Evolutionary conservation across 2,113 vertebrate species (phyloP).

Genomic region (Oreocharis arfaki): DNA sequence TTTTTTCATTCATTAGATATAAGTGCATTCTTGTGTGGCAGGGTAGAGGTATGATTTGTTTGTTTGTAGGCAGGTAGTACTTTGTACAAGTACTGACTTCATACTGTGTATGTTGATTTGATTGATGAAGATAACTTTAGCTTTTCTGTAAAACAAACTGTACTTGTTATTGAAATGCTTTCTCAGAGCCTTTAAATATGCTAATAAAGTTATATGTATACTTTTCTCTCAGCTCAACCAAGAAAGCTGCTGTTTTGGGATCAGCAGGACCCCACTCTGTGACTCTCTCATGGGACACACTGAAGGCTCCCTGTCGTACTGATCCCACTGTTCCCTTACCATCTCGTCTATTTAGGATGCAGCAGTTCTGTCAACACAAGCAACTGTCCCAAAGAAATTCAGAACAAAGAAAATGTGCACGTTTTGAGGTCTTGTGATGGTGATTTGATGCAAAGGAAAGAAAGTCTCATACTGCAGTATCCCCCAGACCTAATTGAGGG

Average conservation of each 20-base stretch:
- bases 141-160: background rate
- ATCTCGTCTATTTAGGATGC: background rate
- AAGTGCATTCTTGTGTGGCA: background rate
- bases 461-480: background rate
- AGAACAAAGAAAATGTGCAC: background rate
- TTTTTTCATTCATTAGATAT: background rate
- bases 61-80: background rate
- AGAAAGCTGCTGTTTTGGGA: background rate
- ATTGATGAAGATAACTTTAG: slow-evolving; percentile 11
- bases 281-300: background rate
- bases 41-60: background rate
- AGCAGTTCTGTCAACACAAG: background rate
- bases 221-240: background rate
- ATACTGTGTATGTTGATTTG: background rate
- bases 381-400: background rate
- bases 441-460: background rate
- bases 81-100: background rate
- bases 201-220: background rate
- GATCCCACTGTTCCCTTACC: background rate
- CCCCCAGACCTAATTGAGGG: background rate
- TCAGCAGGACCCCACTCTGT: background rate
- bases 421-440: background rate
- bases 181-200: background rate
- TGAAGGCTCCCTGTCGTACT: background rate
- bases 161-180: background rate